Evolutionary conservation across 2,888 invertebrate species (phyloP), one percentile per base, ranked within the genome.

Genomic region (Hirtodrosophila trivittata): DNA sequence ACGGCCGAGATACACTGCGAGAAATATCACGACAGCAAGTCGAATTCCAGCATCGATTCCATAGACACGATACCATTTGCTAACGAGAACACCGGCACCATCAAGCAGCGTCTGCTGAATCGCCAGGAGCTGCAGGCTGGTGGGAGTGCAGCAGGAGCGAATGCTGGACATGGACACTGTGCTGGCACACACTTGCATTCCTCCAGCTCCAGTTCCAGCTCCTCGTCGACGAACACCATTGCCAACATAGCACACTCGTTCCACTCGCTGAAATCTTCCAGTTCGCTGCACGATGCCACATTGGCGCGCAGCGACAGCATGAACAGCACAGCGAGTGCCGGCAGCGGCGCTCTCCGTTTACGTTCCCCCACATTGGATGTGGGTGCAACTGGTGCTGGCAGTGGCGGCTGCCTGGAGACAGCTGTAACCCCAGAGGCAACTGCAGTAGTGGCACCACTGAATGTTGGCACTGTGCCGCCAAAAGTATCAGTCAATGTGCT

Each of bases 1-100:
- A 93, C 93, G 1, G 93, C 93, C 1, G 93, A 93, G 87, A 93
- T 93, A 72, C 91, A 91, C 85, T 89, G 90, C 72, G 91, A 91
- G 82, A 91, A 91, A 82, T 88, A 89, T 68, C 90, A 91, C 64
- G 91, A 91, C 80, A 90, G 84, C 81, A 91, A 90, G 96, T 97
- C 97, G 90, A 97, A 95, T 92, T 97, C 97, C 85, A 98, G 97
- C 91, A 97, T 97, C 75, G 98, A 98, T 92, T 97, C 97, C 42
- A 91, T 91, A 59, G 98, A 98, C 91, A 97, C 96, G 89, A 94
- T 97, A 90, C 98, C 98, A 33, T 99, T 99, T 91, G 98, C 98
- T 76, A 98, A 99, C 90, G 98, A 99, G 90, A 98, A 99, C 91
- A 98, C 98, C 30, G 99, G 98, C 55, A 99, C 99, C 50, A 98